Evolutionary conservation across 2,113 vertebrate genomes (phyloP).

Genomic region (Plotosus lineatus): DNA sequence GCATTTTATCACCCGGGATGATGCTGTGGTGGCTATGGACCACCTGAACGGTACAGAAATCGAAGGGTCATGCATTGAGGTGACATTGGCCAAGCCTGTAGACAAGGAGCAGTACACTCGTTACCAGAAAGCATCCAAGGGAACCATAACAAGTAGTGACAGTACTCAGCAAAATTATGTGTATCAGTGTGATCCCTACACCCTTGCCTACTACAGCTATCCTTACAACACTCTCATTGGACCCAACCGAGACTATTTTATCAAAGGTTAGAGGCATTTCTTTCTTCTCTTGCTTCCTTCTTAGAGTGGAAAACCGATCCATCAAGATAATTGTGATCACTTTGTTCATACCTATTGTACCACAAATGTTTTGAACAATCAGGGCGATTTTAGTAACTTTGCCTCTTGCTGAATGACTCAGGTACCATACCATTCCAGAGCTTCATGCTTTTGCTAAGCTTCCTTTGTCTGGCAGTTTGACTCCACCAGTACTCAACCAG

Average conservation of each 20-base stretch:
- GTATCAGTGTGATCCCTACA: conserved; percentile 96
- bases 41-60: conserved; percentile 92
- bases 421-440: conserved; percentile 7
- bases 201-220: conserved; percentile 93
- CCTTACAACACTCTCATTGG: conserved; percentile 94
- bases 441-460: conserved; percentile 23
- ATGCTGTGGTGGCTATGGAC: conserved; percentile 93
- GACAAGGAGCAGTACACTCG: conserved; percentile 98
- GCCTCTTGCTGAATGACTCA: conserved; percentile 20
- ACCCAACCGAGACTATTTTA: conserved; percentile 97
- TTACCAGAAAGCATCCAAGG: conserved; percentile 96
- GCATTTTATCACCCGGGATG: conserved; percentile 92
- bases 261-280: conserved; percentile 86
- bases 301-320: not conserved
- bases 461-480: not conserved
- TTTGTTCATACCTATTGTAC: conserved; percentile 31
- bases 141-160: conserved; percentile 64
- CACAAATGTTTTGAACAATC: conserved; percentile 44
- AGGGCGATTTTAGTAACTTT: conserved; percentile 6
- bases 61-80: conserved; percentile 94
- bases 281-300: not conserved
- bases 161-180: conserved; percentile 83
- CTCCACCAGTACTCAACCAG: conserved; percentile 1
- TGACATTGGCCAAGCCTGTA: conserved; percentile 95
- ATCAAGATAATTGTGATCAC: not conserved